These are phyloP conservation scores for Forficula auricularia DNA, from an alignment of 1,140 invertebrate species.

Conservation along the genomic window DNA sequence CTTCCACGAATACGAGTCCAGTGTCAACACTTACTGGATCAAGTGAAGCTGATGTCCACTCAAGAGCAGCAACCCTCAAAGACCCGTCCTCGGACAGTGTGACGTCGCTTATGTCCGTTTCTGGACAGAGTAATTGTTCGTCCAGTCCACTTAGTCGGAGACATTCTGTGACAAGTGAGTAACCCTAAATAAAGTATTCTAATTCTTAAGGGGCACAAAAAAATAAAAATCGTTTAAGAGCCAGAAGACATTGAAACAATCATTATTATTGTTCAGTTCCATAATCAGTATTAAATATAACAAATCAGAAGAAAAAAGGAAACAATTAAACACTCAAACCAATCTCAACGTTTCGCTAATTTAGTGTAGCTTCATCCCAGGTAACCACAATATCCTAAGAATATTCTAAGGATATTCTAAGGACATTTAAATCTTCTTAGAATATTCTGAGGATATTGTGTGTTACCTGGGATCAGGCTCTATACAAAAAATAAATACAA, in stretches of 20 bases:
- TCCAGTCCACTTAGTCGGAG: slow-evolving; percentile 58
- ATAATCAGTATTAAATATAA: not conserved
- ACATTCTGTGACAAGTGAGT: slow-evolving; percentile 63
- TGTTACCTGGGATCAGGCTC: too few species aligned
- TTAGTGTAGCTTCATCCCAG: too few species aligned
- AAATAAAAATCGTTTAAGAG: not conserved
- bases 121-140: slow-evolving; percentile 55
- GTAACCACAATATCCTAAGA: too few species aligned
- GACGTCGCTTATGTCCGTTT: slow-evolving; percentile 59
- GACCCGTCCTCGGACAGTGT: slow-evolving; percentile 49
- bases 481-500: too few species aligned
- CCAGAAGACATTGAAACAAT: not conserved
- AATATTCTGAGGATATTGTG: too few species aligned
- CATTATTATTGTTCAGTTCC: not conserved
- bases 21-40: slow-evolving; percentile 63
- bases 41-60: slow-evolving; percentile 29
- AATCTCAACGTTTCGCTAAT: too few species aligned
- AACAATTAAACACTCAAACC: too few species aligned
- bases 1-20: slow-evolving; percentile 68
- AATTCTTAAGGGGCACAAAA: slow-evolving; percentile 5
- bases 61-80: slow-evolving; percentile 21
- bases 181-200: too few species aligned
- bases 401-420: too few species aligned
- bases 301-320: too few species aligned
- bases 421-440: too few species aligned